A percentile compares a stretch with the other conserved stretches of the same genome.
phyloP scores from a whole-genome alignment of 2,888 invertebrate genomes.

The Brachylomia viminalis region DNA sequence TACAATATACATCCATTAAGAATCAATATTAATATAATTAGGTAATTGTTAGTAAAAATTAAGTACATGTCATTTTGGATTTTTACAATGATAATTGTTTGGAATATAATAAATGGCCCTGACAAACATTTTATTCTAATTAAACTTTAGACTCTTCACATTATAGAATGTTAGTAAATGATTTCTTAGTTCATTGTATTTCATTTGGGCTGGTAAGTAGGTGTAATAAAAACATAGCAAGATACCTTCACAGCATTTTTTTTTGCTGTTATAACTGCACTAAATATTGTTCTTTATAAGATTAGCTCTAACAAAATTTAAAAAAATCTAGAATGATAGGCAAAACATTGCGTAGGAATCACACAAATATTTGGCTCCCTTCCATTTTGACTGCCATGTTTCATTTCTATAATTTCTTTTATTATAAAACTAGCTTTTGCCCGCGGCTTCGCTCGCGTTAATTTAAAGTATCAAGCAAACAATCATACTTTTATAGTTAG shows the following conservation, averaged over 20 bases:
- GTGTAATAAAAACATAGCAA: background rate
- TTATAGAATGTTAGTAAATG: background rate
- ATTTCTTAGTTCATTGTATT: slow-evolving; percentile 2
- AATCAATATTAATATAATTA: no score
- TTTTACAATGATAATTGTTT: slow-evolving; percentile 13
- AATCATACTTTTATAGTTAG: no score
- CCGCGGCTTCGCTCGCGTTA: no score
- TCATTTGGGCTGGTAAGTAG: background rate
- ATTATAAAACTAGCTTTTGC: no score
- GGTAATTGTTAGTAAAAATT: no score
- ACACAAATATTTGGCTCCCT: slow-evolving; percentile 56
- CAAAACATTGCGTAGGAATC: slow-evolving; percentile 42
- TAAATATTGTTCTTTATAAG: background rate
- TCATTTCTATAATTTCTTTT: slow-evolving; percentile 44
- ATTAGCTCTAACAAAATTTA: no score
- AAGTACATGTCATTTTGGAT: no score
- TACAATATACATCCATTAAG: no score
- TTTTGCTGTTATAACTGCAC: background rate
- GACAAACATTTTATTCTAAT: slow-evolving; percentile 3
- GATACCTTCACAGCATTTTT: background rate
- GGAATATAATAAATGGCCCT: slow-evolving; percentile 22
- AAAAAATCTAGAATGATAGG: slow-evolving; percentile 36
- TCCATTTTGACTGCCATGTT: slow-evolving; percentile 56
- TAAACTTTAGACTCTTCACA: background rate
- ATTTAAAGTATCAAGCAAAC: no score